These are phyloP conservation scores for Aleiodes testaceus DNA, from an alignment of 2,888 invertebrate genomes.

Conservation along the genomic window DNA sequence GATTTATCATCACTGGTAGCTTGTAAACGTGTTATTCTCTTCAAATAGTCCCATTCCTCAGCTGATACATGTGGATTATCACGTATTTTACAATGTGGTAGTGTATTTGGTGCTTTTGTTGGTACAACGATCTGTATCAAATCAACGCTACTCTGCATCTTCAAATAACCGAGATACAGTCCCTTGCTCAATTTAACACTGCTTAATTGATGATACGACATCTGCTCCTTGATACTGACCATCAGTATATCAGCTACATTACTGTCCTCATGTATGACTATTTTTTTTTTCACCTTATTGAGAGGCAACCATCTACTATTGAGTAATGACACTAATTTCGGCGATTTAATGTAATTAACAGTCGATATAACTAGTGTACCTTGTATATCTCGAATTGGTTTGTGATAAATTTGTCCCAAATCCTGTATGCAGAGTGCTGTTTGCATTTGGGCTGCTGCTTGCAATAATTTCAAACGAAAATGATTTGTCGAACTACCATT, in stretches of 20 bases:
- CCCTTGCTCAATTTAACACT: constrained; percentile 88
- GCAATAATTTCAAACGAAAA: constrained; percentile 92
- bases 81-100: constrained; percentile 93
- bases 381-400: constrained; percentile 89
- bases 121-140: constrained; percentile 95
- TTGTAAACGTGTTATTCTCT: constrained; percentile 71
- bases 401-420: constrained; percentile 94
- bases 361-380: constrained; percentile 94
- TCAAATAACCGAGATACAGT: constrained; percentile 95
- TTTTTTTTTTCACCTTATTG: constrained; percentile 86
- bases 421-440: constrained; percentile 93
- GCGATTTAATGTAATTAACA: constrained; percentile 85
- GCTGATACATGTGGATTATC: constrained; percentile 97
- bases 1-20: constrained; percentile 67
- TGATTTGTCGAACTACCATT: constrained; percentile 90
- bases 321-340: constrained; percentile 89
- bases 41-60: constrained; percentile 96
- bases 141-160: constrained; percentile 97
- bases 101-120: constrained; percentile 92
- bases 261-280: constrained; percentile 82
- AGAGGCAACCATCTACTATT: constrained; percentile 95
- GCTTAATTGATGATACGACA: constrained; percentile 85
- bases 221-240: constrained; percentile 89
- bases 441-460: constrained; percentile 94
- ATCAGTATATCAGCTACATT: constrained; percentile 88